Base-by-base conservation (phyloP, 2,888 invertebrate species). In the Acleris laterana region DNA sequence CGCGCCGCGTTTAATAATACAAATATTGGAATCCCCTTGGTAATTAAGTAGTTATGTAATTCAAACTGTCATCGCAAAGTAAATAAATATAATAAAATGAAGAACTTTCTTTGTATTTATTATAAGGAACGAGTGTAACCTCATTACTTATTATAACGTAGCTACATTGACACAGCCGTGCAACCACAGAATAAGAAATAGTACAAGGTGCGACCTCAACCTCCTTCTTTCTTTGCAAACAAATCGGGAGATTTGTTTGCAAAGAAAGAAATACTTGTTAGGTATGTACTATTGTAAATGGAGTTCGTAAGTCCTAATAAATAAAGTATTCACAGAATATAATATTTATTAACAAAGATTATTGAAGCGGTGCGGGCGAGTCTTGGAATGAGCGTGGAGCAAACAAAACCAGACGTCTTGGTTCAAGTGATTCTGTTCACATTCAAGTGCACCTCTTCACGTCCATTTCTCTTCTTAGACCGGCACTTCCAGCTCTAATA, bases 1-100 rank as follows among this genome's bases (percentile, higher is more conserved):
- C 80, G 44, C 84, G 84, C 66, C 68, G 62, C 69, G 38, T 38
- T 46, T 46, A 63, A 50, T 28, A 22, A 44, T 9, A 17, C 38
- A 19, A 48, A 28, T 25, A 52, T 44, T 44, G 6, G n/a, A 44
- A 44, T 11, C 13, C n/a, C 44, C 44, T 1, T 5, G n/a, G n/a
- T 44, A 9, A 44, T 16, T 44, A 44, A n/a, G n/a, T 44, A 44
- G 5, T n/a, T 42, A 42, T 16, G n/a, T n/a, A 44, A 32, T 9
- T 9, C 9, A 9, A 3, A 3, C 32, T 32, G 32, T 32, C 32
- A 32, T 32, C 9, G 32, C 9, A 32, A 32, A 9, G 32, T 9
- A 7, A 16, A 22, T 59, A 48, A 57, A 53, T 22, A n/a, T 13
- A 5, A n/a, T 44, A 11, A 46, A n/a, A 17, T 46, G n/a, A 46